phyloP scores from a whole-genome alignment of 1,140 invertebrate genomes.

The Pseudomyrmex cubaensis region DNA sequence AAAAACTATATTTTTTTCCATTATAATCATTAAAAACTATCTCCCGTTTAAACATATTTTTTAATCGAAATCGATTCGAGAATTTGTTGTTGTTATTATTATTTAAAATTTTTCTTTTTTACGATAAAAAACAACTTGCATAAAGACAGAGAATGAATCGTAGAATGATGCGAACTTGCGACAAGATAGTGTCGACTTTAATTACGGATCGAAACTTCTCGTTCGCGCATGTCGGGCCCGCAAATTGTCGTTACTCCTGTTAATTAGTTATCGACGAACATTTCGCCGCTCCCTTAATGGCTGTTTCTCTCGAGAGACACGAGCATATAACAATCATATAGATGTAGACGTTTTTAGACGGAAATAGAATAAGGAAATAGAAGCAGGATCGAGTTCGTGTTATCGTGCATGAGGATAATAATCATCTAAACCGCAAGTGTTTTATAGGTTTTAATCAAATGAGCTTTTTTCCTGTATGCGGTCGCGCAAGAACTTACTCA shows the following conservation, averaged over 20 bases:
- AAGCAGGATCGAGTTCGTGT: constrained; percentile 10
- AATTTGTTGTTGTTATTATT: not conserved
- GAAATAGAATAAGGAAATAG: constrained; percentile 25
- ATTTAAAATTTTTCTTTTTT: not conserved
- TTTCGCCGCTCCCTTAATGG: constrained; percentile 31
- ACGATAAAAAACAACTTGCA: not conserved
- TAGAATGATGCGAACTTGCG: not conserved
- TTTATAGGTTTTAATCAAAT: constrained; percentile 6
- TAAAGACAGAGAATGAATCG: not conserved
- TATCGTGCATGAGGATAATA: constrained; percentile 10
- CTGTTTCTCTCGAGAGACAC: constrained; percentile 8
- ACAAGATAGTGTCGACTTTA: constrained; percentile 14
- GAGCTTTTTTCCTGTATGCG: constrained; percentile 8
- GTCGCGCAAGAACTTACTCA: constrained; percentile 30
- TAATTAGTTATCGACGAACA: constrained; percentile 57
- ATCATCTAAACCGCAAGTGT: constrained; percentile 29
- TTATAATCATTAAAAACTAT: not conserved
- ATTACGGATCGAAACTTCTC: constrained; percentile 31
- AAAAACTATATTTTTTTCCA: too few relatives aligned
- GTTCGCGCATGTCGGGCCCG: not conserved
- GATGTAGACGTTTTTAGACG: not conserved
- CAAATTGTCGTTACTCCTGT: constrained; percentile 43
- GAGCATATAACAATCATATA: constrained; percentile 2
- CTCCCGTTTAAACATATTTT: not conserved
- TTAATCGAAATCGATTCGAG: not conserved